Base-by-base conservation (phyloP, 1,140 invertebrate genomes). In the Zaprionus kolodkinae region DNA sequence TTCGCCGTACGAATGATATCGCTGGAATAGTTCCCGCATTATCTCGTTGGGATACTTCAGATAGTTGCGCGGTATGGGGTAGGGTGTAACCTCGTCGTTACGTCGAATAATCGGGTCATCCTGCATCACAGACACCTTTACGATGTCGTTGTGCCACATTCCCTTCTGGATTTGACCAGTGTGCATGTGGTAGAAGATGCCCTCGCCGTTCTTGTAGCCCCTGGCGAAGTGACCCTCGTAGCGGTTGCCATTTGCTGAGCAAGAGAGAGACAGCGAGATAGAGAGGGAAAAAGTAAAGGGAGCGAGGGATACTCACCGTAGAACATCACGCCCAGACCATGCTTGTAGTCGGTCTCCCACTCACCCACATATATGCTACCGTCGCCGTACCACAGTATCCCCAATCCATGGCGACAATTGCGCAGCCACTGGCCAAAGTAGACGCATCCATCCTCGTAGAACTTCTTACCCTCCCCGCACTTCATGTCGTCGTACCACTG, bases 321-420 rank as follows among this genome's bases (percentile, higher is more conserved):
- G 57, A 94, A 72, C 17, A 92, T 73, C 48, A 95, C 88, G 72
- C 93, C 92, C 15, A 86, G 38, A 9, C 94, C 93, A 67, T 94
- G 86, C 33, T 73, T 83, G 13, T 82, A 65, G 78, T 92, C 87
- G 3, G 93, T 76, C 13, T 80, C 72, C 93, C 93, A 94, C 25
- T 77, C 73, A 5, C 94, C 94, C 61, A 94, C 90, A 76, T 94
- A 95, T 76, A 93, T 94, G 30, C 82, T 79, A 1, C 93, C 93
- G 79, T 94, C 86, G 0, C 52, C 63, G 66, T 93, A 93, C 94
- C 94, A 95, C 72, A 94, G 93, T 33, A 93, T 91, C 6, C 96
- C 96, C 72, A 94, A 93, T 1, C 95, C 95, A 62, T 95, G 91
- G 13, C 94, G 92, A 74, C 94, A 94, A 70, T 94, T 94, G n/a